Base-by-base conservation (phyloP, 2,797 vertebrate genomes). In the Sandelia bainsii region DNA sequence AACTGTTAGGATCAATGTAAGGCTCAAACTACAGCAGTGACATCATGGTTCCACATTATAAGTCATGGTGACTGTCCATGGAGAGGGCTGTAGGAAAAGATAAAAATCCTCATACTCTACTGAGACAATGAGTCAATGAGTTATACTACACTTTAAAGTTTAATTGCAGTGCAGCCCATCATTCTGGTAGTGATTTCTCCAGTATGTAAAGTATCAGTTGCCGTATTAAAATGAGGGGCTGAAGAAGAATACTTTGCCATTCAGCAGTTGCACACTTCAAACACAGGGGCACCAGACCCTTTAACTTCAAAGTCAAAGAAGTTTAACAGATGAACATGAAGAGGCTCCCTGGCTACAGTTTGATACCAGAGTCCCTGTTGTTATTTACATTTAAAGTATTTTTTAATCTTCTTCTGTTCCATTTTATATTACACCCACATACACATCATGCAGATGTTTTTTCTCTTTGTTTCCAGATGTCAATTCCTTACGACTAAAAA, bases 1-100 rank as follows among this genome's bases (percentile, higher is more conserved):
- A 54, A 71, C 62, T 84, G 82, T 89, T 88, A 84, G 57, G 52
- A 89, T 88, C 83, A 87, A 83, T 42, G 54, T 56, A 8, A 16
- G 44, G 53, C 58, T 88, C 61, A 81, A 70, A 69, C 66, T 83
- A 62, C 49, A 69, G 66, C 68, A 22, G 49, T 86, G 82, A 88
- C 82, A 75, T 90, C 87, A 89, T 77, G 57, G 62, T 50, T n/a
- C 57, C 51, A 27, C 60, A 68, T 72, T 69, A 39, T 76, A 81
- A 84, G 56, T 84, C 69, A 63, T 49, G 34, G 56, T 80, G 79
- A 80, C 64, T 67, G 68, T 73, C 52, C 62, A 51, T 54, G 54
- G 23, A 63, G 81, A 79, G 61, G 73, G 70, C 67, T 23, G 6
- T 16, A 75, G 42, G 65, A 83, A 72, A 77, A 65, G 60, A 78